Evolutionary conservation across 2,113 vertebrate genomes (phyloP).

Genomic region (Passer montanus): DNA sequence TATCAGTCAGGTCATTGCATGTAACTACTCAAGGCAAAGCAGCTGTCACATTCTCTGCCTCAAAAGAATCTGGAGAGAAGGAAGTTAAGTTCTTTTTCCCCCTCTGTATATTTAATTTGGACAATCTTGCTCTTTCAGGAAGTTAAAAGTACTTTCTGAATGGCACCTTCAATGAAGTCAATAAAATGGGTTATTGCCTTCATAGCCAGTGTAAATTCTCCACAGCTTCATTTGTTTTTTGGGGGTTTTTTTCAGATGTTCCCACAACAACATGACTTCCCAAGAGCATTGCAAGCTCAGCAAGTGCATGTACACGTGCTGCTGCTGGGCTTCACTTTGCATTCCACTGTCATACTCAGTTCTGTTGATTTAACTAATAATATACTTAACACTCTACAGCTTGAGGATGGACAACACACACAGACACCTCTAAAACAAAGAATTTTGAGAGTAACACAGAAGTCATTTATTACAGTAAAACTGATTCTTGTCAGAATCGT

Average conservation of each 20-base stretch:
- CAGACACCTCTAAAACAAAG: background rate
- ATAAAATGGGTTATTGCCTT: background rate
- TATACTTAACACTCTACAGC: background rate
- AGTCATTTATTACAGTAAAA: background rate
- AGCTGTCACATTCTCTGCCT: background rate
- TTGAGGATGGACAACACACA: background rate
- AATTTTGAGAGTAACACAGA: background rate
- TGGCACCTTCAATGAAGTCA: background rate
- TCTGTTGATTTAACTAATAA: background rate
- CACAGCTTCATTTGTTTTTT: background rate
- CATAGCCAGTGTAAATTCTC: background rate
- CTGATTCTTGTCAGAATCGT: background rate
- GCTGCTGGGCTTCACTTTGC: background rate
- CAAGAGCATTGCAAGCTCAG: background rate
- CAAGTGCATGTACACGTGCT: fast-evolving
- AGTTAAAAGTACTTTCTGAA: background rate
- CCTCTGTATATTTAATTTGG: background rate
- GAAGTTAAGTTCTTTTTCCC: background rate
- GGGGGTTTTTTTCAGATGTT: background rate
- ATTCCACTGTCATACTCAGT: background rate
- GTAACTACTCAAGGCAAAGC: background rate
- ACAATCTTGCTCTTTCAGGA: background rate
- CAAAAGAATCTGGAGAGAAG: background rate
- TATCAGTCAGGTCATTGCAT: background rate
- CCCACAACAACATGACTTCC: fast-evolving